Evolutionary conservation across 2,797 vertebrate species (phyloP), one percentile per base, ranked within the genome.

Genomic region (Coccyzus lansbergi): DNA sequence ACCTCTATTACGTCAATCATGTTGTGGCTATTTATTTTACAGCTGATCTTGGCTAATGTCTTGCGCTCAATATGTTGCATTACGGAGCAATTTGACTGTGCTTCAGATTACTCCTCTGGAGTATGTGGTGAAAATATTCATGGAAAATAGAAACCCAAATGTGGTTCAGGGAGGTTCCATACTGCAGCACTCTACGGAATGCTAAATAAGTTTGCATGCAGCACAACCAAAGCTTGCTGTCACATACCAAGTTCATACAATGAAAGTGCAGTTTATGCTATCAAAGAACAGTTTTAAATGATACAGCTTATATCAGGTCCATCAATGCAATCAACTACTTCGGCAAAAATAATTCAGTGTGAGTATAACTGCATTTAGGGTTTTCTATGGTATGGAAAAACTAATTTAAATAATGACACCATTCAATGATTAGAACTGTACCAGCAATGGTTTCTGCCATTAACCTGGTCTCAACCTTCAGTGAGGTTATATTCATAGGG

Each of bases 11-110:
- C 13, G 2, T 93, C 92, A 91, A 42, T 72, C 82, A 92, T 77
- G 25, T 79, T 82, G 83, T 88, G 77, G 59, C 70, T 95, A 94
- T 92, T 96, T 95, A 74, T 92, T 95, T 95, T 79, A 92, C 67
- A 81, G 74, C 74, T 91, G 80, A 77, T 79, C 90, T 94, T 96
- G 85, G 59, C 92, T 70, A 53, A 36, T 9, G 5, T 15, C 46
- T 95, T 91, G 80, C 92, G 80, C 77, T 82, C 67, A 53, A 40
- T 90, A 48, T 60, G 63, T 58, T 88, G 59, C 80, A 60, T 86
- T 91, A 74, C 82, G 77, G 83, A 93, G 88, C 28, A 40, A n/a
- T 53, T 76, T 76, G 55, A 15, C 64, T 68, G 48, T 85, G 68
- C 60, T 91, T 84, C 38, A 52, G 21, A 48, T 83, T 48, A 51